Evolutionary conservation across 2,888 invertebrate genomes (phyloP).

Genomic region (Pheosia gnoma): DNA sequence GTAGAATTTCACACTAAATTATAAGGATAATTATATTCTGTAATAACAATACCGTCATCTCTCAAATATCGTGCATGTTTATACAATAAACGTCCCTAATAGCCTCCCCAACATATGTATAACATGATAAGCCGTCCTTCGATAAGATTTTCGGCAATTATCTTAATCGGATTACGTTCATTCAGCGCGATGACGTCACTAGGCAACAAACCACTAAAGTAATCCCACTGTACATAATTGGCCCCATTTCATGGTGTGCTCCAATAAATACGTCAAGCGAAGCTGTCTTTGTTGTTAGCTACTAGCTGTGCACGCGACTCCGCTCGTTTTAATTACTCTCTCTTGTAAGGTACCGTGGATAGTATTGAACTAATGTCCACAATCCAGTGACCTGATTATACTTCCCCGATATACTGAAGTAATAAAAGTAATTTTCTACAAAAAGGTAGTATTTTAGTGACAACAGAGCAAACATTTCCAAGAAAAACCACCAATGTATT

Average conservation of each 20-base stretch:
- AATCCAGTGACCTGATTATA: no score
- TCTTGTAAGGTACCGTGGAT: no score
- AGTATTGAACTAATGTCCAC: no score
- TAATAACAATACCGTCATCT: neutral
- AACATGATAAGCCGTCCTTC: constrained; percentile 52
- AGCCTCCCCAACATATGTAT: constrained; percentile 18
- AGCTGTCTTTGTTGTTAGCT: constrained; percentile 2
- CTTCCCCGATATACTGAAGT: no score
- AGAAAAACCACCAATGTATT: no score
- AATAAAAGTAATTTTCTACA: no score
- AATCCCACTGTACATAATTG: constrained; percentile 73
- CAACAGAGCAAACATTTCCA: no score
- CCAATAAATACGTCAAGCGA: constrained; percentile 26
- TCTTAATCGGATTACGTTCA: constrained; percentile 76
- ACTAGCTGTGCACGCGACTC: neutral
- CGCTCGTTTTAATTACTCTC: no score
- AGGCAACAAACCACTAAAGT: constrained; percentile 78
- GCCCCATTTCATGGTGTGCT: constrained; percentile 53
- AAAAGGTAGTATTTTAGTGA: no score
- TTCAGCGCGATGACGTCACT: constrained; percentile 71
- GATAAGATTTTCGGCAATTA: constrained; percentile 79
- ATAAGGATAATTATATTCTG: neutral
- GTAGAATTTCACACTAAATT: neutral
- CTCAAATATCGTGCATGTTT: neutral
- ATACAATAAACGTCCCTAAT: constrained; percentile 9